These are phyloP conservation scores for Ricordea florida DNA, from an alignment of 92 coral and sea anemone genomes.

Conservation along the genomic window DNA sequence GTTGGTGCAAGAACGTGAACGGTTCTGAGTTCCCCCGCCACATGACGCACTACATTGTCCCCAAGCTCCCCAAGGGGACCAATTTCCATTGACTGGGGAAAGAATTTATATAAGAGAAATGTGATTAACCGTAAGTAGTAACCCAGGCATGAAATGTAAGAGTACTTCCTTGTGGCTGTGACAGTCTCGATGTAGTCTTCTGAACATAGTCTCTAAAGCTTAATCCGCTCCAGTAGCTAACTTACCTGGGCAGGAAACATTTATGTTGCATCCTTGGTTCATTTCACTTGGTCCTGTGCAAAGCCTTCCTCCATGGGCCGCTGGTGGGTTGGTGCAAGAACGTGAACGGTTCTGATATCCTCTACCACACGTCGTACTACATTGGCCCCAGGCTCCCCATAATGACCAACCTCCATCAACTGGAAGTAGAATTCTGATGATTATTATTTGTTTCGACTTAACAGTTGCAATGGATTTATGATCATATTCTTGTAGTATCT, in stretches of 20 bases:
- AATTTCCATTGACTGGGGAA: neutral
- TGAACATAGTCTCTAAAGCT: neutral
- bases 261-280: neutral
- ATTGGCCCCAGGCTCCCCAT: constrained; percentile 13
- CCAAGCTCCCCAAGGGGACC: constrained; percentile 24
- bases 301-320: neutral
- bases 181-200: neutral
- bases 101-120: neutral
- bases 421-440: no score
- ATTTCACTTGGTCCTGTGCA: neutral
- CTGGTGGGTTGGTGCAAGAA: constrained; percentile 13
- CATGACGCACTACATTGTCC: neutral
- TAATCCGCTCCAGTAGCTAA: no score
- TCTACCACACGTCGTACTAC: constrained; percentile 10
- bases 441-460: no score
- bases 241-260: constrained; percentile 2
- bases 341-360: constrained; percentile 12
- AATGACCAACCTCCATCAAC: neutral
- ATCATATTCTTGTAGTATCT: no score
- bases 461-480: no score
- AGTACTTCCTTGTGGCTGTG: neutral
- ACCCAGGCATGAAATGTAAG: neutral
- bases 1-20: constrained; percentile 1
- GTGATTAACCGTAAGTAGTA: no score
- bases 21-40: neutral